Base-by-base conservation (phyloP, 2,113 vertebrate genomes). In the Callospermophilus lateralis region DNA sequence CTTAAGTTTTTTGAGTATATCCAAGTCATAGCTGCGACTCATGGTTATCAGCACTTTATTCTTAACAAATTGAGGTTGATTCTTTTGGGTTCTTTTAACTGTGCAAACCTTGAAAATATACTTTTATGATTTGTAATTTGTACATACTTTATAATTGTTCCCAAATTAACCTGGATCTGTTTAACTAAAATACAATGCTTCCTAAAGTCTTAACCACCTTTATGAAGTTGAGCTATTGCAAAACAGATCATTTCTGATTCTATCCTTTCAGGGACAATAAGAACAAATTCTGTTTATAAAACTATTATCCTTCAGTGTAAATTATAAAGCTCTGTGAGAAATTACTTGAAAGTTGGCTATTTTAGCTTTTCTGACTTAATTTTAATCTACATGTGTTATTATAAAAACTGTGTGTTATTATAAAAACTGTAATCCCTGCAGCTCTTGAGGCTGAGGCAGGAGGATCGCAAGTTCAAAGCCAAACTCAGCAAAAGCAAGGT, bases 1-100 rank as follows among this genome's bases (percentile, higher is more conserved):
- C 84, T 84, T 92, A 81, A 88, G 87, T 97, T 95, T 90, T 67
- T 63, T 70, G 26, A 84, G 30, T 86, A 80, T 24, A 86, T 88
- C 24, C 15, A 74, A 95, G 86, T 48, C 42, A 11, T 53, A 89
- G 74, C 39, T 85, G 22, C 34, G 84, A n/a, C 53, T 63, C 6
- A 0, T 89, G 53, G 28, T 67, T 80, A 94, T 84, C 76, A 93
- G 79, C 28, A 76, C 90, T 95, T 96, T 96, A 90, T 94, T 97
- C 55, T 78, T 92, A 58, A 10, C 12, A 89, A 96, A 78, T 34
- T 39, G 30, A 81, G 37, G 51, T 76, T 95, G 48, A 83, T 48
- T 61, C n/a, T 89, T 90, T 34, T 42, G 53, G 24, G 39, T 88
- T 95, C 72, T 93, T 83, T 13, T 37, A 85, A 76, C 39, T 89